Conservation (phyloP, 2,113 vertebrate genomes). For the Coptodon rendalli region DNA sequence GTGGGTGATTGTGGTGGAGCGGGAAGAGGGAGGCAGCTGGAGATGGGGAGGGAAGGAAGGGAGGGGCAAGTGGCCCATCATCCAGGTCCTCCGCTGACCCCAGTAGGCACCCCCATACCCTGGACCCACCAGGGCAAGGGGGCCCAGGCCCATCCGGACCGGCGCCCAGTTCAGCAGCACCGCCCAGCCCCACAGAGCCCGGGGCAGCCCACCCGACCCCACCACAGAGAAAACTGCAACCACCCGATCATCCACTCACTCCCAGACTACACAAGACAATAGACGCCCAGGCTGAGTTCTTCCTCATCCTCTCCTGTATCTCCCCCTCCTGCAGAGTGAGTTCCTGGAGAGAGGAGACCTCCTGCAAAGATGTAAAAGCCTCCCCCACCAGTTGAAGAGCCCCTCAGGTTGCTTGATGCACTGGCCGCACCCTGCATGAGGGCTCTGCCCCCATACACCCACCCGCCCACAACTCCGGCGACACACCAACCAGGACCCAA, state of each 20-base stretch:
- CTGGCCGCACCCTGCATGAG: not conserved
- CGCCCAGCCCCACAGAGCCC: not conserved
- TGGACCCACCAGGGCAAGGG: too few relatives aligned
- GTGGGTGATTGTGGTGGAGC: too few relatives aligned
- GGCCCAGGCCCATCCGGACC: too few relatives aligned
- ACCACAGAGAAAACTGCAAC: not conserved
- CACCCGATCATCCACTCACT: not conserved
- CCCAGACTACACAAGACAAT: not conserved
- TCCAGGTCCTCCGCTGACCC: too few relatives aligned
- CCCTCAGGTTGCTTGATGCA: not conserved
- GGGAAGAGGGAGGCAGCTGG: too few relatives aligned
- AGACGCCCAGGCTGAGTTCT: not conserved
- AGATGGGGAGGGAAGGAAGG: too few relatives aligned
- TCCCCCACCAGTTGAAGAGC: not conserved
- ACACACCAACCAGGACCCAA: not conserved
- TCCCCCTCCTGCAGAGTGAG: not conserved
- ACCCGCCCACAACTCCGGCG: too few relatives aligned
- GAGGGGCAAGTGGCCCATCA: too few relatives aligned
- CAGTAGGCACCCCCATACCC: too few relatives aligned
- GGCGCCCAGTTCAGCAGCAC: fast-evolving
- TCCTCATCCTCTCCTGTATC: not conserved
- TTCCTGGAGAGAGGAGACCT: not conserved
- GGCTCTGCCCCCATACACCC: not conserved
- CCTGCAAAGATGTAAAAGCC: not conserved
- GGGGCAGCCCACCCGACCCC: not conserved